phyloP scores from a whole-genome alignment of 92 coral and sea anemone species.

The Zoanthus gigantus region DNA sequence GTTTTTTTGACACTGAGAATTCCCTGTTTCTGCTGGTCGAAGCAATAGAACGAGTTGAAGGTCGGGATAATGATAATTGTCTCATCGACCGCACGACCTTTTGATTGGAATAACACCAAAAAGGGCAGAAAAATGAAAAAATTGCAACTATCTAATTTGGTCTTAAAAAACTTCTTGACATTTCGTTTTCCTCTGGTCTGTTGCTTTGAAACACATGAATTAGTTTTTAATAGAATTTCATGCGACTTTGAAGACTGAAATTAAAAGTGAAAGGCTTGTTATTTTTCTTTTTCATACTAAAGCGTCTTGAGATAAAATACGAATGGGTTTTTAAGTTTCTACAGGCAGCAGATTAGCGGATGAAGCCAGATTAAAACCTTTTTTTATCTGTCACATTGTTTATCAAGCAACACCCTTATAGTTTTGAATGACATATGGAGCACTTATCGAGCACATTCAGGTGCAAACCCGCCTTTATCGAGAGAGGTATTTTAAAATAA shows the following conservation, averaged over 20 bases:
- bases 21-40: slow-evolving; percentile 10
- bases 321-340: neutral
- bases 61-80: neutral
- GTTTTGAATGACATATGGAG: neutral
- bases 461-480: too few relatives aligned
- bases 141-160: slow-evolving; percentile 18
- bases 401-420: slow-evolving; percentile 10
- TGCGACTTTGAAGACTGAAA: neutral
- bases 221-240: neutral
- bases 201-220: neutral
- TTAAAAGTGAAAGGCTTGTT: neutral
- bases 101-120: slow-evolving; percentile 13
- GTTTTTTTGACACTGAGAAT: neutral
- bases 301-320: neutral
- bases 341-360: neutral
- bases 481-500: too few relatives aligned
- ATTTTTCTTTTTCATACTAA: neutral
- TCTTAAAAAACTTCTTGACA: neutral
- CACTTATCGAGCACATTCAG: too few relatives aligned
- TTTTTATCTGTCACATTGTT: neutral
- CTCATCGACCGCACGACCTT: slow-evolving; percentile 35
- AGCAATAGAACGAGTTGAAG: neutral
- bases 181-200: neutral
- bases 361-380: neutral
- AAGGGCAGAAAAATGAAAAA: slow-evolving; percentile 44